A percentile compares a stretch with the other conserved stretches of the same genome.
These are phyloP conservation scores for Gonocerus acuteangulatus DNA, from an alignment of 2,888 invertebrate genomes.

Conservation along the genomic window DNA sequence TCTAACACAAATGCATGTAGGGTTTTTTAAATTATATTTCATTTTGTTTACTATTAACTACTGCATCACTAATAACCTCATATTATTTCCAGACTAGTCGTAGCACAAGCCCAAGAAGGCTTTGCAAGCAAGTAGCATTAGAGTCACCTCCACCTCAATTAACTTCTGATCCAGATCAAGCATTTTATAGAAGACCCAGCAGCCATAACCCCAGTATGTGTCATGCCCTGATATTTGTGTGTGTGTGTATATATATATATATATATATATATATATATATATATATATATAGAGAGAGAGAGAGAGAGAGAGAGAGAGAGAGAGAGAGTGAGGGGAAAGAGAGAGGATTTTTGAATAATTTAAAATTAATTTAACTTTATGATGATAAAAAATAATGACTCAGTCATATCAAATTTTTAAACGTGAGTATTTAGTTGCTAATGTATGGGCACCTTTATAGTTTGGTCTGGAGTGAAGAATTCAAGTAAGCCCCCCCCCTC, in stretches of 20 bases:
- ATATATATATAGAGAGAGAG: no score
- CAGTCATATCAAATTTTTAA: no score
- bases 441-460: no score
- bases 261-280: background rate
- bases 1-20: constrained; percentile 33
- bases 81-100: constrained; percentile 41
- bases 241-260: no score
- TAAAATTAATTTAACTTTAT: no score
- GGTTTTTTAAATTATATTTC: background rate
- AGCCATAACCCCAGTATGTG: constrained; percentile 32
- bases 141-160: constrained; percentile 53
- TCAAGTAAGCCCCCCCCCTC: no score
- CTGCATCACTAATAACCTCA: background rate
- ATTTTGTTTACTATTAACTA: background rate
- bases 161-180: constrained; percentile 35
- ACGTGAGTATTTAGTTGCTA: no score
- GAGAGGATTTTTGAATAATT: no score
- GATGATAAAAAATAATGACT: no score
- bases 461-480: no score
- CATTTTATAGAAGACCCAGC: constrained; percentile 36
- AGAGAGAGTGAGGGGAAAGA: no score
- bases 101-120: constrained; percentile 55
- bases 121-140: constrained; percentile 64
- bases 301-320: no score
- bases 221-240: background rate